Evolutionary conservation across 2,888 invertebrate species (phyloP), one percentile per base, ranked within the genome.

Genomic region (Xestia sexstrigata): DNA sequence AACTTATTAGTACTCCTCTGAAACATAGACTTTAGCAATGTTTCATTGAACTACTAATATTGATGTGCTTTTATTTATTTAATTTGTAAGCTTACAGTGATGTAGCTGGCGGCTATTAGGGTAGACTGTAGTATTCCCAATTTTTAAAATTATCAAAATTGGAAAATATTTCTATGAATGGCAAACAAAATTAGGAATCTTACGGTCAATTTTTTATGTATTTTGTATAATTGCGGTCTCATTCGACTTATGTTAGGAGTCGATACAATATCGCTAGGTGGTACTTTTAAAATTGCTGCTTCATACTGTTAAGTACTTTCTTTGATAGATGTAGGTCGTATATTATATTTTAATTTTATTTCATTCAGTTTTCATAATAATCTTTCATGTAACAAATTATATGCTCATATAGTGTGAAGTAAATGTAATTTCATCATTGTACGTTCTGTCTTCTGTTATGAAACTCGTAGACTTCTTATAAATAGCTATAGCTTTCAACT

Each of bases 1-100:
- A 70, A 49, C n/a, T 20, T 42, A 70, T 79, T 81, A 80, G 86
- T 83, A 66, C 74, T 81, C 55, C 81, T 76, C 58, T 74, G 70
- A 66, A 78, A 78, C 79, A 79, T 65, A 17, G 8, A 49, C 55
- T 65, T n/a, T 20, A 62, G 20, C 17, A 30, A 65, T 74, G 79
- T 84, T 84, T 71, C 72, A 70, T 58, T 72, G 76, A 47, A 75
- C 75, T 80, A 85, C 83, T 87, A 83, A 67, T 78, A 52, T 47
- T 67, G 23, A 74, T 77, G 52, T 81, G 79, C 81, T 87, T 83
- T 78, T 83, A 84, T 87, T 85, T 83, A 85, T 81, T 87, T 87
- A 79, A 71, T 83, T 81, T 76, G 39, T 82, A 85, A 87, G 85
- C 13, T 77, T 71, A 63, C 5, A 23, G 0, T 76, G 70, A 67